A percentile compares a stretch with the other conserved stretches of the same genome.
These are phyloP conservation scores for Bombus difficillimus DNA, from an alignment of 1,140 invertebrate genomes.

Conservation along the genomic window DNA sequence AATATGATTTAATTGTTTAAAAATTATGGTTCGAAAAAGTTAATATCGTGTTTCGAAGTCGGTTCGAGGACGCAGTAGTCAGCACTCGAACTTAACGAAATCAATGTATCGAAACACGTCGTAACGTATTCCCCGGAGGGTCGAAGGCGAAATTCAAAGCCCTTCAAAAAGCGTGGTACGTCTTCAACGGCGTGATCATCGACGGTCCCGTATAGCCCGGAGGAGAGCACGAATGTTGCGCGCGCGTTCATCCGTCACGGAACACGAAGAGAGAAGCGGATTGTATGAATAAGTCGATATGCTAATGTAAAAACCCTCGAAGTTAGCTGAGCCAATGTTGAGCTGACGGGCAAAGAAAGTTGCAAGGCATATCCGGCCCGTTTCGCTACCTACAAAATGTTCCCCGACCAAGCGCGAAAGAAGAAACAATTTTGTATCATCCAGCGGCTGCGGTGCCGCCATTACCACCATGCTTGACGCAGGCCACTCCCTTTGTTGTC, in stretches of 20 bases:
- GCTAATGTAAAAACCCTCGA: conserved; percentile 75
- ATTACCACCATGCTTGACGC: conserved; percentile 65
- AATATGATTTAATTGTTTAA: no score
- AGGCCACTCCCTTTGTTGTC: conserved; percentile 71
- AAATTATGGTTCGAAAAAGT: no score
- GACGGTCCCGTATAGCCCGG: conserved; percentile 20
- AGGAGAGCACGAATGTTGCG: conserved; percentile 1
- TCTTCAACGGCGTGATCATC: conserved; percentile 39
- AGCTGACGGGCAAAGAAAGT: conserved; percentile 64
- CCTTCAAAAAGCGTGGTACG: conserved; percentile 36
- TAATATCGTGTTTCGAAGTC: no score
- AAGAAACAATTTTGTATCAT: conserved; percentile 65
- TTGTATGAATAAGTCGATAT: conserved; percentile 79
- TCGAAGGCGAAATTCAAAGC: conserved; percentile 41
- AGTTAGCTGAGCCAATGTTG: conserved; percentile 69
- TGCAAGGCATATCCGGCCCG: conserved; percentile 59
- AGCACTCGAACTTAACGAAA: conserved; percentile 44
- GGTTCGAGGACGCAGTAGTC: background rate
- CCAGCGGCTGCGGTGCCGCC: conserved; percentile 29
- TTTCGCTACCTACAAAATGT: conserved; percentile 61
- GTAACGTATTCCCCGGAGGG: conserved; percentile 50
- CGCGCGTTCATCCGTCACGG: conserved; percentile 37
- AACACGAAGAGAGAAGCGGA: conserved; percentile 49
- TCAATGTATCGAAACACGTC: conserved; percentile 52
- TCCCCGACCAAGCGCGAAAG: conserved; percentile 41